These are phyloP conservation scores for Pachypanchax playfairii DNA, from an alignment of 2,113 vertebrate species.

Conservation along the genomic window DNA sequence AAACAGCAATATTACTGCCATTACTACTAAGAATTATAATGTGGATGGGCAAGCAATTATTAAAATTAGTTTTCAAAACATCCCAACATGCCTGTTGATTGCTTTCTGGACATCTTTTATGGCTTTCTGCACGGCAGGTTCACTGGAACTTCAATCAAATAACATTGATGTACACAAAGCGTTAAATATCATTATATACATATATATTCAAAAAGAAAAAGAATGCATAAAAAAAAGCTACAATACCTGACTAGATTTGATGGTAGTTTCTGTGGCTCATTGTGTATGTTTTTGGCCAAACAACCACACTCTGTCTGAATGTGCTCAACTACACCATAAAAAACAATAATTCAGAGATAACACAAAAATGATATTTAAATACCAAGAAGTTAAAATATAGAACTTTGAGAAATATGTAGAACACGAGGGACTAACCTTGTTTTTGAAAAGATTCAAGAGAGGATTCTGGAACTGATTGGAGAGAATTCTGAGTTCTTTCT, in stretches of 20 bases:
- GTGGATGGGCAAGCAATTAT: no score
- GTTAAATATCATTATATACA: not conserved
- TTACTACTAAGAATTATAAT: not conserved
- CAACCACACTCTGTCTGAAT: constrained; percentile 66
- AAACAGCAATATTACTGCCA: not conserved
- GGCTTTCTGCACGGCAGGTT: constrained; percentile 56
- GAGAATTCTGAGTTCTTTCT: constrained; percentile 63
- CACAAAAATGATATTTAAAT: not conserved
- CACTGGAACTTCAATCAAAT: constrained; percentile 42
- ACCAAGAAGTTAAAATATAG: not conserved
- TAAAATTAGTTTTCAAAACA: not conserved
- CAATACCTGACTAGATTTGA: constrained; percentile 58
- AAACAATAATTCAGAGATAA: not conserved
- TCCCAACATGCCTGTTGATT: constrained; percentile 68
- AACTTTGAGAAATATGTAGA: not conserved
- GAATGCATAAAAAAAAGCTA: not conserved
- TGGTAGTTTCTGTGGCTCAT: constrained; percentile 32
- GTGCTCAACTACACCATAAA: constrained; percentile 60
- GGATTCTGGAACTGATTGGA: constrained; percentile 59
- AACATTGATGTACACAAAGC: not conserved
- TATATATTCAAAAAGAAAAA: not conserved
- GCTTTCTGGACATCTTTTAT: constrained; percentile 62
- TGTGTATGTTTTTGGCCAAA: constrained; percentile 52
- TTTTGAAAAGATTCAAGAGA: constrained; percentile 71
- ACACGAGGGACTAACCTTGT: constrained; percentile 67